phyloP scores from a whole-genome alignment of 2,888 invertebrate genomes.

The Tiliacea citrago region DNA sequence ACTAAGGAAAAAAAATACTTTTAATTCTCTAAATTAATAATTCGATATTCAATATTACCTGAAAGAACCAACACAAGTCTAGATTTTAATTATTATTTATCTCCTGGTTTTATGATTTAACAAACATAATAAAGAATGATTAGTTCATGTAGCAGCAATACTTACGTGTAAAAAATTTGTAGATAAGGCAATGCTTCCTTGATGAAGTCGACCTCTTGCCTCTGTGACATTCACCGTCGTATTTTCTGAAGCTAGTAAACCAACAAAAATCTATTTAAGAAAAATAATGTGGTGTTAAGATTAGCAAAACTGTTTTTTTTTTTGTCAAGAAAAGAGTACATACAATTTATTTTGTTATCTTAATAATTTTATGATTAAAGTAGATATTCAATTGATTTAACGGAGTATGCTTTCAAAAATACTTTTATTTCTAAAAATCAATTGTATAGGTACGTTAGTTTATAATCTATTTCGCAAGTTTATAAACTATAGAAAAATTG shows the following conservation, averaged over 20 bases:
- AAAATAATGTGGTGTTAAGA: background rate
- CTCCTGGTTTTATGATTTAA: background rate
- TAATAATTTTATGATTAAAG: too few relatives aligned
- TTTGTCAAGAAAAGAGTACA: background rate
- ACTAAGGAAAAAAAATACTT: constrained; percentile 56
- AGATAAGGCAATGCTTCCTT: constrained; percentile 59
- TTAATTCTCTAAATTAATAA: background rate
- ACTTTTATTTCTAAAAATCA: too few relatives aligned
- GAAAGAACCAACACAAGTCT: too few relatives aligned
- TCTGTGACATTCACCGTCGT: constrained; percentile 51
- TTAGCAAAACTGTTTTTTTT: background rate
- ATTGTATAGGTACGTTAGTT: too few relatives aligned
- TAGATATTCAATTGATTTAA: too few relatives aligned
- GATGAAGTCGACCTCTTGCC: constrained; percentile 57
- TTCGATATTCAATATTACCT: too few relatives aligned
- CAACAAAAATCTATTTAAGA: background rate
- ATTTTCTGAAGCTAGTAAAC: constrained; percentile 28
- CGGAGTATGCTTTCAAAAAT: too few relatives aligned
- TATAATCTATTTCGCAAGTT: too few relatives aligned
- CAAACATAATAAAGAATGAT: background rate
- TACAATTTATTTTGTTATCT: background rate
- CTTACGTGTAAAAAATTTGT: constrained; percentile 56
- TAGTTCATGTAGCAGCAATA: background rate
- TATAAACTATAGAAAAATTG: too few relatives aligned
- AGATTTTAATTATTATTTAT: too few relatives aligned